A percentile compares a stretch with the other conserved stretches of the same genome.
These are phyloP conservation scores for Ammodramus savannarum DNA, from an alignment of 2,113 vertebrate genomes.

Conservation along the genomic window DNA sequence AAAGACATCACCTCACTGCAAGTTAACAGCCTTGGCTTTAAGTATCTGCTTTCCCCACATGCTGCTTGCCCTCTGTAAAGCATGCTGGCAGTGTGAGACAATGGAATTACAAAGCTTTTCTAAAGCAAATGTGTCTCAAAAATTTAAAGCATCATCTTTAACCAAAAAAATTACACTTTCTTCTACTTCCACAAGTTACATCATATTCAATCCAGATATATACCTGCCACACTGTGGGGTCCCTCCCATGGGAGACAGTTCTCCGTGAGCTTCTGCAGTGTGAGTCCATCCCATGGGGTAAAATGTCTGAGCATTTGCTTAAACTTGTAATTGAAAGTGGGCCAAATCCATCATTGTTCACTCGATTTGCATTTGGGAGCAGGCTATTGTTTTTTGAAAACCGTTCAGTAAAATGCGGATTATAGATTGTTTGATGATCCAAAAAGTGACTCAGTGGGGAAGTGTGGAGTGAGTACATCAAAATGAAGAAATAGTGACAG, in stretches of 20 bases:
- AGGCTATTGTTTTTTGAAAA: neutral
- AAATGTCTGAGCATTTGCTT: neutral
- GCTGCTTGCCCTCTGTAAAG: neutral
- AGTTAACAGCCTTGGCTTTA: neutral
- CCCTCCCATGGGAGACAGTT: fast-evolving
- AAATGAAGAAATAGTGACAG: neutral
- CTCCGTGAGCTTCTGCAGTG: neutral
- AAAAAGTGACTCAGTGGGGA: neutral
- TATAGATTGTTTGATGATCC: neutral
- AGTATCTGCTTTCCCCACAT: neutral
- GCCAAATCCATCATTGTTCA: neutral
- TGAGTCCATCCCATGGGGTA: neutral
- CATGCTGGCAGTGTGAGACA: neutral
- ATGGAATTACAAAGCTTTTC: neutral
- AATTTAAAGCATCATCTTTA: neutral
- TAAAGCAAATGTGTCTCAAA: neutral
- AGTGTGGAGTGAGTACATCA: neutral
- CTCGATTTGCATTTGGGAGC: neutral
- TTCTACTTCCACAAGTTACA: neutral
- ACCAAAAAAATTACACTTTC: neutral
- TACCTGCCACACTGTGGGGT: neutral
- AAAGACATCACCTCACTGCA: neutral
- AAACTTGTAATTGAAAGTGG: neutral
- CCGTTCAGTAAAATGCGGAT: neutral
- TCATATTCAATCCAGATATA: neutral